phyloP scores from a whole-genome alignment of 2,888 invertebrate species.

The Siphonodentalium dalli region DNA sequence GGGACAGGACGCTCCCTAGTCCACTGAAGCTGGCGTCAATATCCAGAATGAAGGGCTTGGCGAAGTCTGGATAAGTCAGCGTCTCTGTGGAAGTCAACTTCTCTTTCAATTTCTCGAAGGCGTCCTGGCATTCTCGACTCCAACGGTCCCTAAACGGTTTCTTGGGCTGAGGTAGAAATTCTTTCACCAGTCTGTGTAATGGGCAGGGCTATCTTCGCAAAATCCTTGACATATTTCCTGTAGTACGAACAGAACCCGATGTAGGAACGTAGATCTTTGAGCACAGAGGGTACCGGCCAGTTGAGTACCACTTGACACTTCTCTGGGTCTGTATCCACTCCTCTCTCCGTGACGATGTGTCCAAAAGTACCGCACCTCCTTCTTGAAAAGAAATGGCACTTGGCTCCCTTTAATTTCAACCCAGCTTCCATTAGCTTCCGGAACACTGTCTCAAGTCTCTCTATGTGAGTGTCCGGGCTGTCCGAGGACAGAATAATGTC shows the following conservation, averaged over 20 bases:
- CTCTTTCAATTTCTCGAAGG: slow-evolving; percentile 7
- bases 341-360: slow-evolving; percentile 2
- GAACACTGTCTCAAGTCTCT: slow-evolving; percentile 7
- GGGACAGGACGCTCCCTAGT: slow-evolving; percentile 8
- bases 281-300: not conserved
- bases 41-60: slow-evolving; percentile 5
- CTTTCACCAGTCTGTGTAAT: not conserved
- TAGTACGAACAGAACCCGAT: slow-evolving; percentile 11
- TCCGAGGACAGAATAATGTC: slow-evolving; percentile 9
- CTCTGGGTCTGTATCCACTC: slow-evolving; percentile 8
- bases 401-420: slow-evolving; percentile 13
- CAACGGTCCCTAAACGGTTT: too few species aligned
- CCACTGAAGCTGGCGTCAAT: slow-evolving; percentile 9
- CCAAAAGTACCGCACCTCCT: slow-evolving; percentile 7
- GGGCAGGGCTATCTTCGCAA: slow-evolving; percentile 4
- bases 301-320: not conserved
- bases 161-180: slow-evolving; percentile 1
- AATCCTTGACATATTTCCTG: slow-evolving; percentile 5
- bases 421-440: slow-evolving; percentile 5
- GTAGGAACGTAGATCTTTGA: slow-evolving; percentile 4
- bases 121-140: not conserved
- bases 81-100: slow-evolving; percentile 1
- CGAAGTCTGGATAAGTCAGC: slow-evolving; percentile 6
- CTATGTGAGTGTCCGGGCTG: slow-evolving; percentile 3
- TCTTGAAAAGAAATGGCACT: slow-evolving; percentile 7